A percentile compares a stretch with the other conserved stretches of the same genome.
Evolutionary conservation across 2,113 vertebrate genomes (phyloP).

Genomic region (Campylomormyrus numenius): DNA sequence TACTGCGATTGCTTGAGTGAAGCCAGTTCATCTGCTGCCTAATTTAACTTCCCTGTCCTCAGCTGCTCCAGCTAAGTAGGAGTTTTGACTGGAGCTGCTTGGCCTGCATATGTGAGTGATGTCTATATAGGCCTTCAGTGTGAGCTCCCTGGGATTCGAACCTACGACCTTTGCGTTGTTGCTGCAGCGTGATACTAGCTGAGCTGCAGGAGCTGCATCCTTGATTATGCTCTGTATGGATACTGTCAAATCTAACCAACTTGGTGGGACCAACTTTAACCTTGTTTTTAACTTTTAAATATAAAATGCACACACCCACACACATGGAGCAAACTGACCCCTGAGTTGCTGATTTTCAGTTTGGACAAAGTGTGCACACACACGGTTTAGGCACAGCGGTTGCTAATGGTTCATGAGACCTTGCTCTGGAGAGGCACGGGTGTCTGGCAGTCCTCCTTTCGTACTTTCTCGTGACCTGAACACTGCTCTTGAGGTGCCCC

Average conservation of each 20-base stretch:
- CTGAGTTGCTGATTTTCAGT: not conserved
- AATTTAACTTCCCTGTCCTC: slow-evolving; percentile 39
- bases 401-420: not conserved
- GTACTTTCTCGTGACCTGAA: not conserved
- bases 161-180: not conserved
- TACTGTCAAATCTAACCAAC: not conserved
- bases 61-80: not conserved
- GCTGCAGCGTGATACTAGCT: not conserved
- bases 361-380: not conserved
- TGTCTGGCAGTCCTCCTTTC: not conserved
- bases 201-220: not conserved
- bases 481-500: not conserved
- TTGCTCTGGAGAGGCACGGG: not conserved
- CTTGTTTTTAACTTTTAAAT: not conserved
- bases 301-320: not conserved
- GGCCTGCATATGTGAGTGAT: not conserved
- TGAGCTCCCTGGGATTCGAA: not conserved
- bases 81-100: too few species aligned
- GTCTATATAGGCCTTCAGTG: not conserved
- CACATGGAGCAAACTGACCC: not conserved
- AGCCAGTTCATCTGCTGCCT: slow-evolving; percentile 45
- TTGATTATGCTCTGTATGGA: not conserved
- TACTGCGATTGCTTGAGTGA: slow-evolving; percentile 34
- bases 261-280: not conserved
- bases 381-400: not conserved